Evolutionary conservation across 2,113 vertebrate genomes (phyloP).

Genomic region (Antechinus stuartii): DNA sequence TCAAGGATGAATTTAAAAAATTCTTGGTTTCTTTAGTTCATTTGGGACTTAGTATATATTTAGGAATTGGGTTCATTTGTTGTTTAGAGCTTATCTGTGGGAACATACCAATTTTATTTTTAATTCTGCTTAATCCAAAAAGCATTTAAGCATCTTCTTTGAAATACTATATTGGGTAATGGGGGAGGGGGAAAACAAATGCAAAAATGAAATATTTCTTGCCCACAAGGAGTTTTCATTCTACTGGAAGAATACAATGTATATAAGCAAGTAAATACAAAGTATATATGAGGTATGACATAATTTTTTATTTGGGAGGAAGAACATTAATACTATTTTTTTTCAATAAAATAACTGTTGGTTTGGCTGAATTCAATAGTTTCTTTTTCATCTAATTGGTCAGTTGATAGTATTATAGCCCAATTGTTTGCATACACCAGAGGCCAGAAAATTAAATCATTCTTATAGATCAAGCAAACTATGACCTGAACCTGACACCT

Average conservation of each 20-base stretch:
- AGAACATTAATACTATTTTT: neutral
- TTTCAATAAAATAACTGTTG: neutral
- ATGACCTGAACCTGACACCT: neutral
- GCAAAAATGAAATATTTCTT: neutral
- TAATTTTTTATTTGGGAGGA: neutral
- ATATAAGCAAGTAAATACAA: neutral
- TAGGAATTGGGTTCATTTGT: constrained; percentile 12
- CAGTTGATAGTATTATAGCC: neutral
- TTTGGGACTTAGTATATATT: neutral
- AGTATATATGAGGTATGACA: neutral
- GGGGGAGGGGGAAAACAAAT: neutral
- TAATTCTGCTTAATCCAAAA: neutral
- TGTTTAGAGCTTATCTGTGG: neutral
- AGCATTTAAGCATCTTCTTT: neutral
- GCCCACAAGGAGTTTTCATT: neutral
- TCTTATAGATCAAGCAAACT: neutral
- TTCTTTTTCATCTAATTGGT: constrained; percentile 8
- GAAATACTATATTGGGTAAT: neutral
- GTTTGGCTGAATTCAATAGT: neutral
- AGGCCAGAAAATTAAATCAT: neutral
- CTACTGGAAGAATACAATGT: neutral
- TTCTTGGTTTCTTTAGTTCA: neutral
- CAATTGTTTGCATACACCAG: neutral
- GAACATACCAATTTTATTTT: neutral
- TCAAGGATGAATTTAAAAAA: neutral